phyloP scores from a whole-genome alignment of 1,140 invertebrate genomes.

The Hyles euphorbiae region DNA sequence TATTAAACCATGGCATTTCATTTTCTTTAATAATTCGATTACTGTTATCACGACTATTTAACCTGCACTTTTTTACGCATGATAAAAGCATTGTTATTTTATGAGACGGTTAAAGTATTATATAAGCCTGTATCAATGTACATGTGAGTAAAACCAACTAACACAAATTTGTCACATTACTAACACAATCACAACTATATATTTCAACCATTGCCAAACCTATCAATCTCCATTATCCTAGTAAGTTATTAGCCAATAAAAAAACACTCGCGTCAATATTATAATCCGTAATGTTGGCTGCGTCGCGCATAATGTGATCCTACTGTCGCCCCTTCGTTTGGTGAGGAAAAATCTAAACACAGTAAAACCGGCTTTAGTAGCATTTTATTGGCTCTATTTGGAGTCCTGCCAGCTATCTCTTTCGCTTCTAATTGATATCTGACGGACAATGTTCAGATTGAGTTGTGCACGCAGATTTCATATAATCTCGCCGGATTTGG shows the following conservation, averaged over 20 bases:
- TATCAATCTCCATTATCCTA: background rate
- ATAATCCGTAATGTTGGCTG: conserved; percentile 15
- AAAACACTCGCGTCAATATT: too few species aligned
- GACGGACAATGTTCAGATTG: conserved; percentile 37
- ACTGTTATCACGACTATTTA: too few species aligned
- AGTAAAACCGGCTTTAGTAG: conserved; percentile 56
- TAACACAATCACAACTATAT: too few species aligned
- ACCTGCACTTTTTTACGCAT: too few species aligned
- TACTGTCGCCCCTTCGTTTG: conserved; percentile 11
- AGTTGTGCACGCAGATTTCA: conserved; percentile 9
- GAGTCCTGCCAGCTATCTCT: conserved; percentile 48
- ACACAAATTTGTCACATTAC: too few species aligned
- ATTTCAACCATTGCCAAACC: too few species aligned
- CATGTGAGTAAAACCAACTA: too few species aligned
- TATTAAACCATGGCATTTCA: too few species aligned
- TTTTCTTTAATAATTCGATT: too few species aligned
- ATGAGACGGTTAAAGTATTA: too few species aligned
- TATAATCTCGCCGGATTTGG: background rate
- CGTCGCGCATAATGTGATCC: conserved; percentile 35
- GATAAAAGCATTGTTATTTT: too few species aligned
- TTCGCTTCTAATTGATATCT: conserved; percentile 65
- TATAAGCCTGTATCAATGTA: too few species aligned
- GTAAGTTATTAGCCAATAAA: conserved; percentile 12
- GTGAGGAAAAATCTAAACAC: conserved; percentile 59
- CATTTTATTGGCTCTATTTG: conserved; percentile 62